Base-by-base conservation (phyloP, 2,113 vertebrate genomes). In the Dipodomys spectabilis region DNA sequence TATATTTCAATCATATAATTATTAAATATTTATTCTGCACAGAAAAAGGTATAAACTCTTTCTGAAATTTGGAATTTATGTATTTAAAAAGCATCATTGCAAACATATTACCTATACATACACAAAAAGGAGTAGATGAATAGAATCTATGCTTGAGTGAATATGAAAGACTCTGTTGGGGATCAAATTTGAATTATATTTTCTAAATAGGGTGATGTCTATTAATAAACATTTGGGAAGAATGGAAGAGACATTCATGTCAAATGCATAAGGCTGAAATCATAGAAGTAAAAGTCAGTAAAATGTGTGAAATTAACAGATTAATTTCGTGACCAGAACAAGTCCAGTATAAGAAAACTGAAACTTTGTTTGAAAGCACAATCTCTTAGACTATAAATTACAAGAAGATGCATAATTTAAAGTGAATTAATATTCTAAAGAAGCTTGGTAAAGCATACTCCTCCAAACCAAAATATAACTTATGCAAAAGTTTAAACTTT, bases 401-500 rank as follows among this genome's bases (percentile, higher is more conserved):
- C 16, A 49, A 69, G 23, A 79, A 53, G 28, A 6, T 27, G 84
- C 78, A 84, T 91, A 92, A 92, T 65, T 94, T 39, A 94, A 73
- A 65, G 32, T 23, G 90, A 60, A 8, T 49, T 91, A 75, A 25
- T 68, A 86, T 90, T 87, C 27, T 84, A 82, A 28, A 81, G 22
- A 83, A 84, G 83, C 28, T 81, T 6, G 4, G 6, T 77, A 30
- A 77, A 65, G 49, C 7, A 23, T 35, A 32, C 0, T 32, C 87
- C 84, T 64, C 19, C 68, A 81, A 78, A 73, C 1, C 20, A 28
- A 39, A 57, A 3, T 86, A 49, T 69, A 28, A 67, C 72, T 81
- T 78, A 88, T 35, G 0, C 49, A 39, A 22, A 73, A 67, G 6
- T 67, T 83, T 7, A 79, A 86, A 64, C 3, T 94, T 72, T 89